Evolutionary conservation across 2,888 invertebrate species (phyloP).

Genomic region (Euzetes globulus): DNA sequence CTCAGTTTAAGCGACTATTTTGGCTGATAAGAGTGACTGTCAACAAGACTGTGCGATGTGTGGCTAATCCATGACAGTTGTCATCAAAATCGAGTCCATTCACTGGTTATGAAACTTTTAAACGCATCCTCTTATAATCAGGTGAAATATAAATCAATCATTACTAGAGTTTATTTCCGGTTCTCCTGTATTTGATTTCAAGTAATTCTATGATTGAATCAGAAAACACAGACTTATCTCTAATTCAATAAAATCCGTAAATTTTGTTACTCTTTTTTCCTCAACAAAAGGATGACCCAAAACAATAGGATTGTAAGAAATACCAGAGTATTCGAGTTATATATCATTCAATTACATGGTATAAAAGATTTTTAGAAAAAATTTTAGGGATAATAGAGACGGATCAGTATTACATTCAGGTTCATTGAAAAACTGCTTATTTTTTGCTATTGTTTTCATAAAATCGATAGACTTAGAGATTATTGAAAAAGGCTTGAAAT

Average conservation of each 20-base stretch:
- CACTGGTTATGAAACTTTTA: conserved; percentile 23
- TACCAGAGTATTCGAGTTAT: too few species aligned
- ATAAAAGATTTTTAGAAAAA: too few species aligned
- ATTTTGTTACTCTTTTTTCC: too few species aligned
- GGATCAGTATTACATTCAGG: background rate
- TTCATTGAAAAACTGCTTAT: background rate
- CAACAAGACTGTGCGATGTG: background rate
- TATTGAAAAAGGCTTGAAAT: background rate
- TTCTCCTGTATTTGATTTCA: background rate
- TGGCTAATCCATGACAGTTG: conserved; percentile 22
- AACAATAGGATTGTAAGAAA: too few species aligned
- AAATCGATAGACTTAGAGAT: background rate
- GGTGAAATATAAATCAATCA: background rate
- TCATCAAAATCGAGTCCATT: background rate
- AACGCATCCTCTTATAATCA: conserved; percentile 9
- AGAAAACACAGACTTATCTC: too few species aligned
- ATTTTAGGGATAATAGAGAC: too few species aligned
- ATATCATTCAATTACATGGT: too few species aligned
- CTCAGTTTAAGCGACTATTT: background rate
- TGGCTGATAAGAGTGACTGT: background rate
- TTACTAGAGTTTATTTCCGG: background rate
- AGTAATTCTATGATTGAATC: too few species aligned
- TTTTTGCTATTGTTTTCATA: background rate
- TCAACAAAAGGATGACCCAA: too few species aligned
- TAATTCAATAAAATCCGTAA: too few species aligned